Evolutionary conservation across 2,113 vertebrate genomes (phyloP), one percentile per base, ranked within the genome.

Genomic region (Melanerpes aurifrons): DNA sequence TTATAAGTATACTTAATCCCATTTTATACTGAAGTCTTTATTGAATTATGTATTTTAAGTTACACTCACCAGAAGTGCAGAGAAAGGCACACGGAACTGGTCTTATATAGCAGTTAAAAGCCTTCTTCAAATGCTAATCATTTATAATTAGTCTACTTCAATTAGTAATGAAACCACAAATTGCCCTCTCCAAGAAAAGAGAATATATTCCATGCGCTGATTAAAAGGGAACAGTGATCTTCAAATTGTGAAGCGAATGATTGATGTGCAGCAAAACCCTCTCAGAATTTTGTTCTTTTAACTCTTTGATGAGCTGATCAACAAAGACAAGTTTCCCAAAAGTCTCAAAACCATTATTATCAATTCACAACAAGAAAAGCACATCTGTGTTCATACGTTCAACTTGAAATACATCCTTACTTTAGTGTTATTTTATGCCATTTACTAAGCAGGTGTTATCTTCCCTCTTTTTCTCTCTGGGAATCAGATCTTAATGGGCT

Each of bases 11-110:
- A 96, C 93, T 97, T 97, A 96, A 97, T 96, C 93, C 76, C 94
- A 93, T 97, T 97, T 98, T 96, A 97, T 97, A 97, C 95, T 95
- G 91, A 98, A 96, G 95, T 93, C 95, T 95, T 86, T 90, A 96
- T 93, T 95, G 96, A 97, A 96, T 97, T 93, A 97, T 97, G 95
- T 96, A 97, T 97, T 98, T 98, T 94, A 95, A 90, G 96, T 86
- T 66, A 93, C 69, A 89, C 87, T 95, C 68, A 70, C 1, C 7
- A 88, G 84, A 89, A 95, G 91, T 93, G 63, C 54, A 87, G 63
- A 63, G 59, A 90, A 96, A 92, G 2, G 31, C 86, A 82, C 54
- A 57, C 68, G 61, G 70, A 95, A 91, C 95, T 66, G 87, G 95
- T 96, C 95, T 91, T 91, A 96, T 86, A 95, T 19, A 95, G 88